phyloP scores from a whole-genome alignment of 92 coral and sea anemone genomes.

The Epizoanthus stellaris region DNA sequence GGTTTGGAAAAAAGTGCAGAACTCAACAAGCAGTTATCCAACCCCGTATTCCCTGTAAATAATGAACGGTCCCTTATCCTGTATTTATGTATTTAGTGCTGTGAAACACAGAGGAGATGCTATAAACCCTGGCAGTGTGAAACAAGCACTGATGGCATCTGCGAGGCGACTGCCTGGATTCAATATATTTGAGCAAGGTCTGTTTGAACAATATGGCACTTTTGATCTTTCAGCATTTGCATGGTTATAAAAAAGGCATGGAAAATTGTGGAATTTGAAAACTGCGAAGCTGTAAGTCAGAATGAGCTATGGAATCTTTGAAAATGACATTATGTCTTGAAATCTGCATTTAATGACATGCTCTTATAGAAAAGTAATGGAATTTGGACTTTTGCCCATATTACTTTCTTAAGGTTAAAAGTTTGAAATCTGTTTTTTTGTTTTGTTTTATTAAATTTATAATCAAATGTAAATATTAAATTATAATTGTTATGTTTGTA shows the following conservation, averaged over 20 bases:
- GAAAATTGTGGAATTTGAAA: background rate
- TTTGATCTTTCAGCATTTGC: background rate
- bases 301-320: background rate
- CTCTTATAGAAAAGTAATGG: too few relatives aligned
- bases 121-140: constrained; percentile 96
- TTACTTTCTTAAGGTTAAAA: too few relatives aligned
- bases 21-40: too few relatives aligned
- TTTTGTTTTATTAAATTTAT: too few relatives aligned
- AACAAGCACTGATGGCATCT: constrained; percentile 96
- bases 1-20: too few relatives aligned
- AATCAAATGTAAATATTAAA: too few relatives aligned
- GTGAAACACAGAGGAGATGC: constrained; percentile 89
- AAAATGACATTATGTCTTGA: background rate
- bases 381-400: too few relatives aligned
- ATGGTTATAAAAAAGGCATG: too few relatives aligned
- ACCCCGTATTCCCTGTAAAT: too few relatives aligned
- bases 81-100: constrained; percentile 67
- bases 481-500: too few relatives aligned
- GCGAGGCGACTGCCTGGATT: constrained; percentile 94
- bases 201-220: background rate
- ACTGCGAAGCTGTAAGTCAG: background rate
- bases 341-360: background rate
- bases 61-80: too few relatives aligned
- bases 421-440: too few relatives aligned
- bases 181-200: constrained; percentile 98